Conservation (phyloP, 2,797 vertebrate genomes). For the Benthosema pterotum region DNA sequence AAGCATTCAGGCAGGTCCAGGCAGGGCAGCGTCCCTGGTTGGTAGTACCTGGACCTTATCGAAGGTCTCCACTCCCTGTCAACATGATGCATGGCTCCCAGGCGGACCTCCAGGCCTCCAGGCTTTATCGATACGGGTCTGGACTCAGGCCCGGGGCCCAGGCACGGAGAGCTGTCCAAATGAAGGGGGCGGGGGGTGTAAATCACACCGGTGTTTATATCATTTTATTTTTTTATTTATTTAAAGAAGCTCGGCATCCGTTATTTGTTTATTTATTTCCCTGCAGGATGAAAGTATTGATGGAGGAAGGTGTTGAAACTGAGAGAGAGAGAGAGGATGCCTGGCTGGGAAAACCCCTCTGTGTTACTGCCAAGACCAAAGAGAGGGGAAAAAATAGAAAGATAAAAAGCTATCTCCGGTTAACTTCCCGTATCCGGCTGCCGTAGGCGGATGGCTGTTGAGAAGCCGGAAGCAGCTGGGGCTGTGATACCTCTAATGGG, state of each 20-base stretch:
- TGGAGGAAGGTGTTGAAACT: conserved; percentile 15
- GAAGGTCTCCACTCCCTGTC: conserved; percentile 27
- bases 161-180: conserved; percentile 15
- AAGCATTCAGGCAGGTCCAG: too few species aligned
- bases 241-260: conserved; percentile 29
- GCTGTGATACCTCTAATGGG: too few species aligned
- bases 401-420: too few species aligned
- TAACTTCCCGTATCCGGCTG: too few species aligned
- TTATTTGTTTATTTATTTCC: conserved; percentile 13
- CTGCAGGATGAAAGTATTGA: neutral
- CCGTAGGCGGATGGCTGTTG: too few species aligned
- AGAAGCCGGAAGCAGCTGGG: too few species aligned
- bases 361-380: too few species aligned
- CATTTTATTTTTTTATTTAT: neutral
- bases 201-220: conserved; percentile 49
- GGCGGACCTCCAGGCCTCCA: neutral
- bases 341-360: too few species aligned
- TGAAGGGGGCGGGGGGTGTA: conserved; percentile 37
- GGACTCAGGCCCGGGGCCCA: too few species aligned
- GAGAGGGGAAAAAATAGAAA: too few species aligned
- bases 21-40: too few species aligned
- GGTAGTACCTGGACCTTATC: conserved; percentile 35
- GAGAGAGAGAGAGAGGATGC: conserved; percentile 38
- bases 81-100: conserved; percentile 13
- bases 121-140: conserved; percentile 51